phyloP scores from a whole-genome alignment of 2,888 invertebrate genomes.

The Arge pagana region DNA sequence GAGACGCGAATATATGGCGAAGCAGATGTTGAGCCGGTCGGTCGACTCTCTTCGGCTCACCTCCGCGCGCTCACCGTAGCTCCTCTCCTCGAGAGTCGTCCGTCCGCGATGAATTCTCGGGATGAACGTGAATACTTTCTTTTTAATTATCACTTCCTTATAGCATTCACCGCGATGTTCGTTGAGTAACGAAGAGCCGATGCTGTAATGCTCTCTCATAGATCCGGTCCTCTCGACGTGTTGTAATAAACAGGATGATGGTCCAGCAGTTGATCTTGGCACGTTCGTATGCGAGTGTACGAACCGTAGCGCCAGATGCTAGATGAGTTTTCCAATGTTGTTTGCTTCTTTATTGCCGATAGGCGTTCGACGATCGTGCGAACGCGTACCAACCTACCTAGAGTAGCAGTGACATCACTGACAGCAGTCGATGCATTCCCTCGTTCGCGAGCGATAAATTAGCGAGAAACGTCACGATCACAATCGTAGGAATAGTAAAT shows the following conservation, averaged over 20 bases:
- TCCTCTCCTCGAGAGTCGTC: constrained; percentile 6
- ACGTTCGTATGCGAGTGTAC: constrained; percentile 17
- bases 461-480: too few species aligned
- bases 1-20: constrained; percentile 14
- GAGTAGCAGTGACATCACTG: too few species aligned
- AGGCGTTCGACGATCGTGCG: too few species aligned
- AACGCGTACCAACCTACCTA: too few species aligned
- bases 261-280: constrained; percentile 29
- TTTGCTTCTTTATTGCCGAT: too few species aligned
- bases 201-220: constrained; percentile 34
- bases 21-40: constrained; percentile 12
- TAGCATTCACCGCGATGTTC: constrained; percentile 22
- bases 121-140: constrained; percentile 32
- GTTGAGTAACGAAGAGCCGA: constrained; percentile 21
- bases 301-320: constrained; percentile 25
- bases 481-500: too few species aligned
- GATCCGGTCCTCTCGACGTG: constrained; percentile 38
- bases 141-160: constrained; percentile 41
- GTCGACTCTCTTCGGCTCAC: too few species aligned
- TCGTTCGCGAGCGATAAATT: too few species aligned
- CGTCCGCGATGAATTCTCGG: constrained; percentile 26
- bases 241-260: constrained; percentile 40
- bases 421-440: too few species aligned
- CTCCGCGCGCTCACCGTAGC: too few species aligned
- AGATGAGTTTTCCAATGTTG: constrained; percentile 34